phyloP scores from a whole-genome alignment of 2,888 invertebrate genomes.

The Dasysyrphus tricinctus region DNA sequence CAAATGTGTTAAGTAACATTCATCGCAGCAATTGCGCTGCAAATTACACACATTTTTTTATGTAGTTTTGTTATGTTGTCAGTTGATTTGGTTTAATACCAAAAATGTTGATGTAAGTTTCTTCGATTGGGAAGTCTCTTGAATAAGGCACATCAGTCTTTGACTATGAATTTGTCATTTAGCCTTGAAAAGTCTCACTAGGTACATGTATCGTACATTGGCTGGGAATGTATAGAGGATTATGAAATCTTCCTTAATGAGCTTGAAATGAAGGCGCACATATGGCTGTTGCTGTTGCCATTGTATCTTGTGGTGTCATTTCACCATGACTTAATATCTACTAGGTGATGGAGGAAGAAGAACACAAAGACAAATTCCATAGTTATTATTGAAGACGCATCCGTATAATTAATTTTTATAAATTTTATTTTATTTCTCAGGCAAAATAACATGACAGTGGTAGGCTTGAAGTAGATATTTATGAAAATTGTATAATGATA shows the following conservation, averaged over 20 bases:
- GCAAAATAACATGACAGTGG: background rate
- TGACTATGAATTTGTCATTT: conserved; percentile 25
- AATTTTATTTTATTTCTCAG: conserved; percentile 32
- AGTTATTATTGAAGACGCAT: conserved; percentile 38
- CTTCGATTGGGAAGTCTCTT: conserved; percentile 22
- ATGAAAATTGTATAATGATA: conserved; percentile 30
- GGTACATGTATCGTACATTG: background rate
- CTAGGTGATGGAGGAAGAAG: conserved; percentile 13
- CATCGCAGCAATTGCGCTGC: conserved; percentile 43
- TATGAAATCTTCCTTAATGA: conserved; percentile 51
- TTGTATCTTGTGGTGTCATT: background rate
- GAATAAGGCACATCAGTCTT: conserved; percentile 18
- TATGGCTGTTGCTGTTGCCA: background rate
- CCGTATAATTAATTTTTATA: conserved; percentile 10
- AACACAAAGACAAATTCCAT: conserved; percentile 30
- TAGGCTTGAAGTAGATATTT: background rate
- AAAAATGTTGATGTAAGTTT: conserved; percentile 25
- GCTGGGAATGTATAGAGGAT: conserved; percentile 12
- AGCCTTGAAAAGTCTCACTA: conserved; percentile 26
- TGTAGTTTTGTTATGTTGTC: background rate
- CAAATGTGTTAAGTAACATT: conserved; percentile 65
- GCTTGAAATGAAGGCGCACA: conserved; percentile 27
- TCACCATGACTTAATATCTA: conserved; percentile 26
- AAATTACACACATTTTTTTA: conserved; percentile 2
- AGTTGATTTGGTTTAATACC: background rate